Conservation (phyloP, 1,140 invertebrate genomes). For the Mya arenaria region DNA sequence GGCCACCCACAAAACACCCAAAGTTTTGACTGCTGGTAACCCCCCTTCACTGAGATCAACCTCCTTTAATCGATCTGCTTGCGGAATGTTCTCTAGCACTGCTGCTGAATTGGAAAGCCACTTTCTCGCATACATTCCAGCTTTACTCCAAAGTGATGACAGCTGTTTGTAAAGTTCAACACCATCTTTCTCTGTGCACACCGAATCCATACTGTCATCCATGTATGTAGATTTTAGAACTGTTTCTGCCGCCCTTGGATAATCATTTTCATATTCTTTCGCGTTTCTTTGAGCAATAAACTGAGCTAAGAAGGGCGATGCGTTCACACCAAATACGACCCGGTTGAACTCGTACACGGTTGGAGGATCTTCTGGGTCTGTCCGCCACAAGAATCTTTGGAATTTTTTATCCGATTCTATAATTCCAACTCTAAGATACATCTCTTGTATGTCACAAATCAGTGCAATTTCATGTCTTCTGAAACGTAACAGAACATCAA, state of each 20-base stretch:
- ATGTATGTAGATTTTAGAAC: slow-evolving; percentile 29
- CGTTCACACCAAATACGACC: slow-evolving; percentile 49
- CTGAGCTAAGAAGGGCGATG: slow-evolving; percentile 52
- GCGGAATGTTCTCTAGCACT: slow-evolving; percentile 14
- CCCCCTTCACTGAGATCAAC: slow-evolving; percentile 6
- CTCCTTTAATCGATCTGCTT: slow-evolving; percentile 6
- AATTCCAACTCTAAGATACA: slow-evolving; percentile 47
- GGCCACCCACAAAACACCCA: slow-evolving; percentile 37
- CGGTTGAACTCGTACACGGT: slow-evolving; percentile 14
- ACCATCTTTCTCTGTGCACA: not conserved
- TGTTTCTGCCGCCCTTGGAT: slow-evolving; percentile 21
- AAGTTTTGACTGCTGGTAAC: slow-evolving; percentile 41
- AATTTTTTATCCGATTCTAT: slow-evolving; percentile 7
- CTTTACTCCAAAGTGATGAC: not conserved
- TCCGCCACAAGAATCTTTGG: slow-evolving; percentile 47
- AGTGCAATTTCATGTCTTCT: slow-evolving; percentile 56
- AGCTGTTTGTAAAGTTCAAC: slow-evolving; percentile 23
- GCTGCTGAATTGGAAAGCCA: slow-evolving; percentile 26
- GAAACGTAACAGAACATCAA: slow-evolving; percentile 62
- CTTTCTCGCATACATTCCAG: slow-evolving; percentile 21
- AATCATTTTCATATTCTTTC: not conserved
- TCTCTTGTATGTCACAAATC: slow-evolving; percentile 54
- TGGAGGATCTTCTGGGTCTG: not conserved
- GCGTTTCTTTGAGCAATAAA: slow-evolving; percentile 27
- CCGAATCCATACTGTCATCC: slow-evolving; percentile 37